Evolutionary conservation across 2,113 vertebrate genomes (phyloP).

Genomic region (Sorex araneus): DNA sequence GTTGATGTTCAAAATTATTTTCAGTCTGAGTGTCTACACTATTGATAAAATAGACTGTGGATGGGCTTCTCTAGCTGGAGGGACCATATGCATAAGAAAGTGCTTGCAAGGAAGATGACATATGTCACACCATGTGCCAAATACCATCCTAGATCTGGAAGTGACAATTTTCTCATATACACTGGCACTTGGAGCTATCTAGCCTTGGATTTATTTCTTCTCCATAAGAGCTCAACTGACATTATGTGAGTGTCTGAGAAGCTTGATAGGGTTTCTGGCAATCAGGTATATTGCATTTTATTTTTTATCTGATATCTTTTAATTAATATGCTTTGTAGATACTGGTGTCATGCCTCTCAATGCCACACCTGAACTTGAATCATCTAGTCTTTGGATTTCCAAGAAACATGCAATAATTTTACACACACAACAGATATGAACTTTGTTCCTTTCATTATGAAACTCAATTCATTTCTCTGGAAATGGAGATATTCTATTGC

Average conservation of each 20-base stretch:
- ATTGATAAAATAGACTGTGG: constrained; percentile 82
- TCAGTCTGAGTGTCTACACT: constrained; percentile 75
- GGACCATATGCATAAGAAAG: constrained; percentile 83
- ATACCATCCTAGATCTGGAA: constrained; percentile 82
- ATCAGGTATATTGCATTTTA: constrained; percentile 72
- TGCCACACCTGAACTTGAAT: neutral
- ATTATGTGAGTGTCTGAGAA: constrained; percentile 73
- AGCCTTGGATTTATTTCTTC: constrained; percentile 74
- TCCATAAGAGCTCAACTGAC: constrained; percentile 71
- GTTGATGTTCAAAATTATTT: constrained; percentile 77
- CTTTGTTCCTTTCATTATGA: constrained; percentile 42
- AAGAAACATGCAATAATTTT: constrained; percentile 20
- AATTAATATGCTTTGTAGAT: constrained; percentile 37
- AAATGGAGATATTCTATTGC: neutral
- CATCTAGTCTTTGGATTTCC: neutral
- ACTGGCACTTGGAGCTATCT: constrained; percentile 77
- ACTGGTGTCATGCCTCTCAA: constrained; percentile 33
- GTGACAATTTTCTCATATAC: constrained; percentile 83
- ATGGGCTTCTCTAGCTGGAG: constrained; percentile 73
- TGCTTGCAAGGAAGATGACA: constrained; percentile 79
- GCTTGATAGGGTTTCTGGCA: constrained; percentile 51
- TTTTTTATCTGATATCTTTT: constrained; percentile 51
- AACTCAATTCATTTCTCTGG: constrained; percentile 20
- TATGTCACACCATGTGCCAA: constrained; percentile 85
- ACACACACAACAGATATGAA: neutral